These are phyloP conservation scores for Mesoligia furuncula DNA, from an alignment of 2,888 invertebrate species.

Conservation along the genomic window DNA sequence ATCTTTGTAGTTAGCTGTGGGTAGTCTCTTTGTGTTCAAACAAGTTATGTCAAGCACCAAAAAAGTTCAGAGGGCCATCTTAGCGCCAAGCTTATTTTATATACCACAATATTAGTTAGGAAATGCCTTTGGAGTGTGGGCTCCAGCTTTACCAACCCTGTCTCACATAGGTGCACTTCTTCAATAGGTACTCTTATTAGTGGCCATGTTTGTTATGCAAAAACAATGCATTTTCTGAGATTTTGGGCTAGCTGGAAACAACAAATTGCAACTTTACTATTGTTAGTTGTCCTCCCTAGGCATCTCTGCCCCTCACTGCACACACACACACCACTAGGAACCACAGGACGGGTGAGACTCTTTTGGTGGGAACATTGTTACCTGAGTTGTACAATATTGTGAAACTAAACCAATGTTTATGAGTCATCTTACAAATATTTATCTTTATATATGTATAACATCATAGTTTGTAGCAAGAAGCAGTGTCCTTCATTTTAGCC, in stretches of 20 bases:
- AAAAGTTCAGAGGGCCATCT: too few species aligned
- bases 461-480: not conserved
- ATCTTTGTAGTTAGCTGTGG: not conserved
- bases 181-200: not conserved
- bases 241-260: not conserved
- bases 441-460: too few species aligned
- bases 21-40: not conserved
- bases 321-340: not conserved
- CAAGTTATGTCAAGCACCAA: not conserved
- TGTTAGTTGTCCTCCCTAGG: not conserved
- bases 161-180: not conserved
- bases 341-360: not conserved
- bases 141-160: not conserved
- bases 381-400: not conserved
- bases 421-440: slow-evolving; percentile 6
- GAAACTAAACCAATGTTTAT: not conserved
- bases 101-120: not conserved
- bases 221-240: not conserved
- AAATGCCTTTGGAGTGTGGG: not conserved
- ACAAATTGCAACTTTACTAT: not conserved
- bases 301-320: not conserved
- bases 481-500: not conserved
- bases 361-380: not conserved
- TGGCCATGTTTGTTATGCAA: too few species aligned
- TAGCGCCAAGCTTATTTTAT: not conserved